Percentiles rank a stretch among this genome's conserved stretches.
phyloP scores from a whole-genome alignment of 1,140 invertebrate species.

The Hyposmocoma kahamanoa region DNA sequence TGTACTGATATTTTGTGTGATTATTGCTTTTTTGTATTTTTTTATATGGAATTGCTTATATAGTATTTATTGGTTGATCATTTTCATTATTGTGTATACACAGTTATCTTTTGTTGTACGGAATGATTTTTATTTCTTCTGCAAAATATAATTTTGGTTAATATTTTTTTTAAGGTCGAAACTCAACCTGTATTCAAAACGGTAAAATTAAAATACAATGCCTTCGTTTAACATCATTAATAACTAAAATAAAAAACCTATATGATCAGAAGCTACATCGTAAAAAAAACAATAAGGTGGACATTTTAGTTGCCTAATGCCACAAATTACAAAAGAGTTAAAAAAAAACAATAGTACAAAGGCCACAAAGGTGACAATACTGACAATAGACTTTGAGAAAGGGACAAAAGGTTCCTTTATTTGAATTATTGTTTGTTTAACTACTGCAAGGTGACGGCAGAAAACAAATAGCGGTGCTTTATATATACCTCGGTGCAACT shows the following conservation, averaged over 20 bases:
- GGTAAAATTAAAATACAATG: neutral
- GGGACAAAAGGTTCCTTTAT: slow-evolving; percentile 54
- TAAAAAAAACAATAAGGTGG: slow-evolving; percentile 10
- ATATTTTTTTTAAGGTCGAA: too few species aligned
- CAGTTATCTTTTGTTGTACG: too few species aligned
- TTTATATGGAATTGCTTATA: too few species aligned
- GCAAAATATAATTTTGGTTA: too few species aligned
- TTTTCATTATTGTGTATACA: too few species aligned
- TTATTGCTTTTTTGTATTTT: too few species aligned
- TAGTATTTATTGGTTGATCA: too few species aligned
- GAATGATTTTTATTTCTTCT: too few species aligned
- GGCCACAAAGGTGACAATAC: slow-evolving; percentile 61
- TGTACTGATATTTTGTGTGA: too few species aligned
- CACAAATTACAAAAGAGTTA: slow-evolving; percentile 16
- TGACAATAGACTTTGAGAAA: slow-evolving; percentile 56
- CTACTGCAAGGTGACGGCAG: slow-evolving; percentile 55
- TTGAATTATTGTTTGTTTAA: slow-evolving; percentile 68
- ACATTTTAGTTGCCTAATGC: slow-evolving; percentile 20
- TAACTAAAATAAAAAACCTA: neutral
- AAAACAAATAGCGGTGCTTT: slow-evolving; percentile 61
- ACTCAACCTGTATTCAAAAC: too few species aligned
- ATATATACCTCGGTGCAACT: slow-evolving; percentile 11
- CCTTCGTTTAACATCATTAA: neutral
- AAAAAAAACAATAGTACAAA: slow-evolving; percentile 44
- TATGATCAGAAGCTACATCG: slow-evolving; percentile 5